phyloP scores from a whole-genome alignment of 2,888 invertebrate genomes.

The Tethea ocularis region DNA sequence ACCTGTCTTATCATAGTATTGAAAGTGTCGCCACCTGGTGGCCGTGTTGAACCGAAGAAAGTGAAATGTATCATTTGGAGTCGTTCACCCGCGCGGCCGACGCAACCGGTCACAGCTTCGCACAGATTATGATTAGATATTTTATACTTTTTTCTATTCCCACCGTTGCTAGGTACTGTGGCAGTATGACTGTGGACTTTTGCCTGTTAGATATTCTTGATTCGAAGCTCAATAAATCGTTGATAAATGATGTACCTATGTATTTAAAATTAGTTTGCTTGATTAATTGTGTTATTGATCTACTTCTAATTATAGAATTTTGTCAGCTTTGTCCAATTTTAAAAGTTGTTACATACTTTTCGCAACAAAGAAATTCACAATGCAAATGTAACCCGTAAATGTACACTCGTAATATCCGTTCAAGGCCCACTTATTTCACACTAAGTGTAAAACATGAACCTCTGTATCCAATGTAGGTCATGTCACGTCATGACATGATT shows the following conservation, averaged over 20 bases:
- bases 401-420: conserved; percentile 16
- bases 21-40: conserved; percentile 70
- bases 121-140: conserved; percentile 12
- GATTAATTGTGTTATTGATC: neutral
- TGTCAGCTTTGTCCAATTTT: neutral
- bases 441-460: conserved; percentile 16
- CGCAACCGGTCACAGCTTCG: conserved; percentile 36
- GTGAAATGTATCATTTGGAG: conserved; percentile 58
- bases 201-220: neutral
- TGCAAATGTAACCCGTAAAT: neutral
- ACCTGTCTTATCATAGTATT: conserved; percentile 5
- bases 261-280: neutral
- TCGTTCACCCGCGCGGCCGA: conserved; percentile 61
- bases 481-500: conserved; percentile 37
- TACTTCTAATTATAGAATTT: neutral
- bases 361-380: neutral
- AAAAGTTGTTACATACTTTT: neutral
- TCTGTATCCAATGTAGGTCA: conserved; percentile 43
- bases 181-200: neutral
- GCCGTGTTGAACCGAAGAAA: conserved; percentile 52
- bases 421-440: conserved; percentile 28
- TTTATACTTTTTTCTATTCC: conserved; percentile 17
- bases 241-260: neutral
- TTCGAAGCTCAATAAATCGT: too few relatives aligned
- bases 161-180: neutral